phyloP scores from a whole-genome alignment of 1,140 invertebrate genomes.

The Drosophila rhopaloa region DNA sequence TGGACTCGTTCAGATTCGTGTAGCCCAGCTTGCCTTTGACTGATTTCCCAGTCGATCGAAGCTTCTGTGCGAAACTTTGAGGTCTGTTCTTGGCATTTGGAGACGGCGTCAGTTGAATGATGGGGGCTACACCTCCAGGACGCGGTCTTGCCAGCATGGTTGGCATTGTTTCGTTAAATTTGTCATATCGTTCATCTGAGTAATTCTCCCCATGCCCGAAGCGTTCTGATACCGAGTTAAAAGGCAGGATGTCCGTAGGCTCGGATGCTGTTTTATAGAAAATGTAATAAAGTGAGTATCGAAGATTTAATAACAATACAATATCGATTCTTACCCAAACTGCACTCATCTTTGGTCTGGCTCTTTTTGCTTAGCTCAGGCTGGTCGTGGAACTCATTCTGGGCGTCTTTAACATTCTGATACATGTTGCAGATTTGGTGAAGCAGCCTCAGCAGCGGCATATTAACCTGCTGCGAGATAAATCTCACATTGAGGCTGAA shows the following conservation, averaged over 20 bases:
- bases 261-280: slow-evolving; percentile 86
- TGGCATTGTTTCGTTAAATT: slow-evolving; percentile 82
- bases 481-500: slow-evolving; percentile 94
- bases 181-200: slow-evolving; percentile 84
- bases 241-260: slow-evolving; percentile 86
- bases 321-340: slow-evolving; percentile 72
- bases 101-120: slow-evolving; percentile 86
- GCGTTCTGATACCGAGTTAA: slow-evolving; percentile 79
- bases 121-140: slow-evolving; percentile 63
- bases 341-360: slow-evolving; percentile 81
- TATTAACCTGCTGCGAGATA: slow-evolving; percentile 96
- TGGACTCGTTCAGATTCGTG: slow-evolving; percentile 85
- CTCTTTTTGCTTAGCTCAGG: slow-evolving; percentile 85
- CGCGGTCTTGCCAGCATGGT: slow-evolving; percentile 59
- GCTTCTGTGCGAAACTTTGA: slow-evolving; percentile 94
- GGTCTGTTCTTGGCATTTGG: slow-evolving; percentile 89
- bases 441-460: slow-evolving; percentile 95
- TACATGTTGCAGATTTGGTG: slow-evolving; percentile 99
- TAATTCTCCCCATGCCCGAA: slow-evolving; percentile 73
- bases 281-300: background rate
- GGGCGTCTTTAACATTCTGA: slow-evolving; percentile 97
- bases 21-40: slow-evolving; percentile 89
- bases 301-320: background rate
- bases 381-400: slow-evolving; percentile 93
- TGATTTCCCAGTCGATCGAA: slow-evolving; percentile 92